Evolutionary conservation across 1,140 invertebrate species (phyloP).

Genomic region (Drosophila rhopaloa): DNA sequence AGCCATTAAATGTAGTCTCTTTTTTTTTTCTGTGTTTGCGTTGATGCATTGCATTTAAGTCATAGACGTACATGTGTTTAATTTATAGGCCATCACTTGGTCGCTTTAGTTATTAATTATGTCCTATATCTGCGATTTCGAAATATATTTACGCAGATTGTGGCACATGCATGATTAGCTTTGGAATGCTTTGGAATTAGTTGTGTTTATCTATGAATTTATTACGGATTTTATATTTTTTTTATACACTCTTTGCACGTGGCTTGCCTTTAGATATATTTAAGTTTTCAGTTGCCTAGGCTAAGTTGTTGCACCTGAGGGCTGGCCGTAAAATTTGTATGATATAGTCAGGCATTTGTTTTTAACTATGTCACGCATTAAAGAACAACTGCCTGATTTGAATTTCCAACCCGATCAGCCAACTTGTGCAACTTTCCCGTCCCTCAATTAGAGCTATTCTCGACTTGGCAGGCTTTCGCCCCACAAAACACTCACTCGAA

Average conservation of each 20-base stretch:
- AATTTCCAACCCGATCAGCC: slow-evolving; percentile 31
- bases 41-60: slow-evolving; percentile 42
- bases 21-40: slow-evolving; percentile 19
- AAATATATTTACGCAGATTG: slow-evolving; percentile 31
- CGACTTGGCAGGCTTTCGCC: slow-evolving; percentile 85
- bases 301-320: slow-evolving; percentile 38
- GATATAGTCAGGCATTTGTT: not conserved
- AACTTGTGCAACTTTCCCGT: slow-evolving; percentile 70
- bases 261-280: slow-evolving; percentile 30
- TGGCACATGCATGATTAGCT: slow-evolving; percentile 49
- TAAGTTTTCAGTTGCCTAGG: slow-evolving; percentile 33
- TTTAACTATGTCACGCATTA: not conserved
- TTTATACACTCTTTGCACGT: slow-evolving; percentile 33
- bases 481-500: slow-evolving; percentile 52
- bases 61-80: slow-evolving; percentile 28
- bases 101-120: slow-evolving; percentile 67
- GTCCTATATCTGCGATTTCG: slow-evolving; percentile 1
- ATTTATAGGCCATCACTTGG: slow-evolving; percentile 66
- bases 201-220: not conserved
- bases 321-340: not conserved
- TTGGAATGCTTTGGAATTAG: slow-evolving; percentile 21
- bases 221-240: not conserved
- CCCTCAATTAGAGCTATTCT: slow-evolving; percentile 78
- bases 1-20: slow-evolving; percentile 48
- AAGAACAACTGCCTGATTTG: slow-evolving; percentile 14